Evolutionary conservation across 1,140 invertebrate genomes (phyloP).

Genomic region (Caerostris darwini): DNA sequence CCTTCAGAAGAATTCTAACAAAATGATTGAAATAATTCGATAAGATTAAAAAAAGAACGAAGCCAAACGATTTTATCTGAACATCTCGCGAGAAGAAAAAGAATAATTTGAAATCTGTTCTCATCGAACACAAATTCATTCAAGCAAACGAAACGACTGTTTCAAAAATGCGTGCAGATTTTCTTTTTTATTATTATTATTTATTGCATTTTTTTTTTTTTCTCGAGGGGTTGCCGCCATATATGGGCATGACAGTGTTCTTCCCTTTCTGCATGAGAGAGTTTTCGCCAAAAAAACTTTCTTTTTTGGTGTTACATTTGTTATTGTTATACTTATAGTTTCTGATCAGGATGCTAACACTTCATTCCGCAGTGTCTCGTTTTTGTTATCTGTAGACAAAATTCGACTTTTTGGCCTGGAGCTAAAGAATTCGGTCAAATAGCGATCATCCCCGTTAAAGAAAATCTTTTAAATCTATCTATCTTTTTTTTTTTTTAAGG

Average conservation of each 20-base stretch:
- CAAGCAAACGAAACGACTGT: conserved; percentile 21
- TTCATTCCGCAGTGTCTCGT: neutral
- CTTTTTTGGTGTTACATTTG: neutral
- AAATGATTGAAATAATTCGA: neutral
- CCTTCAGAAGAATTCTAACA: neutral
- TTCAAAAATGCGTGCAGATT: conserved; percentile 4
- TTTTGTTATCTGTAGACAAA: neutral
- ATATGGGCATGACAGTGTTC: conserved; percentile 3
- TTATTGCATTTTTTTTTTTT: neutral
- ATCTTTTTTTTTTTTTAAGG: no score
- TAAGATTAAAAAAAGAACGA: neutral
- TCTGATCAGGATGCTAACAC: neutral
- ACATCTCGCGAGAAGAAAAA: neutral
- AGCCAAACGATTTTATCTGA: neutral
- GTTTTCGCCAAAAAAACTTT: neutral
- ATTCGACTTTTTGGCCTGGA: neutral
- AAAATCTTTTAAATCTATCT: no score
- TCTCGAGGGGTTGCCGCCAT: neutral
- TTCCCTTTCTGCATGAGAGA: conserved; percentile 16
- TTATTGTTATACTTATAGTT: neutral
- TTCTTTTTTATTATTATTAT: neutral
- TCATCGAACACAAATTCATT: neutral
- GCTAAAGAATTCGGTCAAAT: neutral
- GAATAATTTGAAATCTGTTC: neutral
- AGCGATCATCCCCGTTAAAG: neutral